Base-by-base conservation (phyloP, 2,888 invertebrate species). In the Acanthacorydalis orientalis region DNA sequence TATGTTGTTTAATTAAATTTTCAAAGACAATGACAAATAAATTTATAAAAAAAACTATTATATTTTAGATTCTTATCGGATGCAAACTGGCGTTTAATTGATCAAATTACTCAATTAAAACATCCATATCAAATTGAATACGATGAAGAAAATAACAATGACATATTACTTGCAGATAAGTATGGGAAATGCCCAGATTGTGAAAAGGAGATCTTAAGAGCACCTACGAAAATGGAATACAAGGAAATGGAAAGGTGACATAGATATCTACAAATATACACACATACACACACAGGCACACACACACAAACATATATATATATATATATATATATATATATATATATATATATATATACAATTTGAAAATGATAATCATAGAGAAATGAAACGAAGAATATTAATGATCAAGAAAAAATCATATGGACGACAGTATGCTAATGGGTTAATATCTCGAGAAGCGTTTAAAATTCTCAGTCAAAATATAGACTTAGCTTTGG, bases 391-490 rank as follows among this genome's bases (percentile, higher is more conserved):
- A 47, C 65, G 75, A 41, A 65, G 77, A 7, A 69, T 77, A 2
- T 57, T 78, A 1, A 77, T 77, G 60, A 73, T 77, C 0, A 64
- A 77, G 57, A 77, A 76, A 61, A 76, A 77, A 54, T 76, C 75
- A 0, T 77, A 74, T 54, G 75, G 77, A 72, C 63, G 75, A 1
- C 78, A 78, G 57, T 77, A 73, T 53, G 77, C 77, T 53, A 73
- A 74, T 48, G 78, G 78, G 0, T 70, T 77, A 61, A 64, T 79
- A 50, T 73, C 75, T 43, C 70, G 74, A 49, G 72, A 75, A 4
- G 74, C 74, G 1, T 72, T 77, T 1, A 60, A 72, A 41, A 62
- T 69, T 1, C 57, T 79, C 11, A 69, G 72, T 6, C 75, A 75
- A 48, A 68, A 70, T 0, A 68, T 72, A 1, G 74, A 74, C 39